A percentile compares a stretch with the other conserved stretches of the same genome.
phyloP scores from a whole-genome alignment of 2,797 vertebrate species.

The Tarsius wallacei region DNA sequence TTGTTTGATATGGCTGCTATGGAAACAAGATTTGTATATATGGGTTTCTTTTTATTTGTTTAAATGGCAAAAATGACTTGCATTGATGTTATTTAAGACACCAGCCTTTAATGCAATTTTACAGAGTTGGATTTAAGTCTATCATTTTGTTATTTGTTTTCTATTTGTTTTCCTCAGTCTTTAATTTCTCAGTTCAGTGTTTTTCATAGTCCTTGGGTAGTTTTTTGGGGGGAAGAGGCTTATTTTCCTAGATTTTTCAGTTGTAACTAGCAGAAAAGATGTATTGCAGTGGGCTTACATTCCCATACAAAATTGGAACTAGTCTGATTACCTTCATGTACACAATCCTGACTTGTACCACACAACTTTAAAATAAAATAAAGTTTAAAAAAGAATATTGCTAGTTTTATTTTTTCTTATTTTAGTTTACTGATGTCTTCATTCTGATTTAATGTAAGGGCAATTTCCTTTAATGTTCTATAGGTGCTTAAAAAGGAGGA shows the following conservation, averaged over 20 bases:
- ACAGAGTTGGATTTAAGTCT: background rate
- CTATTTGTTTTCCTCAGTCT: background rate
- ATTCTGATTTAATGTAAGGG: background rate
- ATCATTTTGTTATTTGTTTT: background rate
- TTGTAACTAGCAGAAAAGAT: background rate
- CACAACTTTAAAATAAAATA: too few species aligned
- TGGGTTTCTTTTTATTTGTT: background rate
- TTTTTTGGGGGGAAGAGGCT: background rate
- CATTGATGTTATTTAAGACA: background rate
- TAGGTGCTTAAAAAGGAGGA: background rate
- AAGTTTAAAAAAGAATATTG: background rate
- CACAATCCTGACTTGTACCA: too few species aligned
- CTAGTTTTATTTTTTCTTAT: background rate
- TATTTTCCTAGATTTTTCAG: background rate
- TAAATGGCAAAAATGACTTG: background rate
- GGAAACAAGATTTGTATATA: background rate
- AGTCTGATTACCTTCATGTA: background rate
- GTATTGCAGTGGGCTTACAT: background rate
- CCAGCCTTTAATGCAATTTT: background rate
- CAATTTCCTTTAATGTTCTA: background rate
- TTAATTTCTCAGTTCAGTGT: background rate
- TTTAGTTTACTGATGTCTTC: background rate
- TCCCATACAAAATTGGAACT: background rate
- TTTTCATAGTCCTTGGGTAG: background rate
- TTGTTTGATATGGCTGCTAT: background rate